phyloP scores from a whole-genome alignment of 2,888 invertebrate species.

The Polymixis lichenea region DNA sequence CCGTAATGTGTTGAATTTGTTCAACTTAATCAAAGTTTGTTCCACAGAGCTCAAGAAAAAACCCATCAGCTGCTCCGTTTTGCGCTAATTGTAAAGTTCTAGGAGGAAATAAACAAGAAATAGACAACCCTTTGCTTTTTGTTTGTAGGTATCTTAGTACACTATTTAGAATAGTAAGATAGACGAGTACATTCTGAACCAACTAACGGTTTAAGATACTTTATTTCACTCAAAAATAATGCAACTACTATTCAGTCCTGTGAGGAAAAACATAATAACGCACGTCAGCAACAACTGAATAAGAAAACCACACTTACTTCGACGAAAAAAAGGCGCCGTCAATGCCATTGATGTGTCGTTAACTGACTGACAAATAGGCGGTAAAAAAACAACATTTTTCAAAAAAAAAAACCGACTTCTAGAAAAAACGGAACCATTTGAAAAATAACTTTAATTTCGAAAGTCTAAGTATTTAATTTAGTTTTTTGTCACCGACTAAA shows the following conservation, averaged over 20 bases:
- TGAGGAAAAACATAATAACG: background rate
- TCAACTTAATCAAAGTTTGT: constrained; percentile 50
- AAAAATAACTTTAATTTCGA: too few relatives aligned
- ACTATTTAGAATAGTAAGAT: background rate
- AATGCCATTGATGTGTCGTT: background rate
- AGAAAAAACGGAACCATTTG: too few relatives aligned
- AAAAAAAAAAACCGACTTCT: too few relatives aligned
- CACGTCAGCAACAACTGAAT: background rate
- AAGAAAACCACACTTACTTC: background rate
- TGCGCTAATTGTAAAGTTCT: constrained; percentile 42
- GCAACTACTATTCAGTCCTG: background rate
- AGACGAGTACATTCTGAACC: background rate
- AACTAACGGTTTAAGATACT: background rate
- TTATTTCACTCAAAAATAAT: background rate
- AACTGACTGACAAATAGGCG: too few relatives aligned
- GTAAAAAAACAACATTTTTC: too few relatives aligned
- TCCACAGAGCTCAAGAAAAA: constrained; percentile 39
- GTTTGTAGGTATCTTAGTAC: background rate
- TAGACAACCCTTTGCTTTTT: constrained; percentile 6
- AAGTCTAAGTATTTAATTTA: too few relatives aligned
- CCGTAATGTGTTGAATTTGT: constrained; percentile 46
- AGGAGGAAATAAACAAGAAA: constrained; percentile 5
- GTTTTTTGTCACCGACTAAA: too few relatives aligned
- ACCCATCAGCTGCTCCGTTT: constrained; percentile 21
- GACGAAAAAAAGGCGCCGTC: background rate